Evolutionary conservation across 2,797 vertebrate genomes (phyloP).

Genomic region (Streptopelia turtur): DNA sequence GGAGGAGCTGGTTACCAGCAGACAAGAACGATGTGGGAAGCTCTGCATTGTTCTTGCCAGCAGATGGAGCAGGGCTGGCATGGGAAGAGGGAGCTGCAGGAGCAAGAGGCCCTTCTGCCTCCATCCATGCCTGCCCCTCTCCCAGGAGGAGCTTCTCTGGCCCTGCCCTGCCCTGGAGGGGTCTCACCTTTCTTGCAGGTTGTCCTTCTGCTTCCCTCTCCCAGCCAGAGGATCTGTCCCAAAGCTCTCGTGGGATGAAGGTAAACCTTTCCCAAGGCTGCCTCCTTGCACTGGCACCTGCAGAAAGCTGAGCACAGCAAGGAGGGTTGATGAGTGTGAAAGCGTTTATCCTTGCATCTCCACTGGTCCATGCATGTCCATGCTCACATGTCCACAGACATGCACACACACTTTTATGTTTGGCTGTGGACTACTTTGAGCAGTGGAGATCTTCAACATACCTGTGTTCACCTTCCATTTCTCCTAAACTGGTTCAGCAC

Average conservation of each 20-base stretch:
- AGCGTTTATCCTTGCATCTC: not conserved
- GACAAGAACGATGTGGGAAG: not conserved
- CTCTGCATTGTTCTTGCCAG: not conserved
- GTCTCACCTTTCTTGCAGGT: not conserved
- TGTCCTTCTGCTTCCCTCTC: not conserved
- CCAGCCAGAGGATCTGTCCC: not conserved
- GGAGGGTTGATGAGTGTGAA: not conserved
- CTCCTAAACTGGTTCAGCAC: not conserved
- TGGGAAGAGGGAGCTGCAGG: not conserved
- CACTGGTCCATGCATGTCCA: not conserved
- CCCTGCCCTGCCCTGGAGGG: not conserved
- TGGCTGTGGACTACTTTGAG: not conserved
- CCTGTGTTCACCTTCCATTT: not conserved
- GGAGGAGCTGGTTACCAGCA: not conserved
- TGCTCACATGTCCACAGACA: not conserved
- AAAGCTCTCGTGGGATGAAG: not conserved
- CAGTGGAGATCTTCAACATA: not conserved
- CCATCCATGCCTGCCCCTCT: not conserved
- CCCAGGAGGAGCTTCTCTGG: not conserved
- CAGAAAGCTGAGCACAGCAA: not conserved
- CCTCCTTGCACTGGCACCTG: not conserved
- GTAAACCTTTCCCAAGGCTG: not conserved
- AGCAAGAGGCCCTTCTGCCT: not conserved
- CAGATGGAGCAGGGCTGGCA: slow-evolving; percentile 58
- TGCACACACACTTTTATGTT: not conserved